Percentiles rank a stretch among this genome's conserved stretches.
These are phyloP conservation scores for Diogma glabrata DNA, from an alignment of 2,888 invertebrate species.

Conservation along the genomic window DNA sequence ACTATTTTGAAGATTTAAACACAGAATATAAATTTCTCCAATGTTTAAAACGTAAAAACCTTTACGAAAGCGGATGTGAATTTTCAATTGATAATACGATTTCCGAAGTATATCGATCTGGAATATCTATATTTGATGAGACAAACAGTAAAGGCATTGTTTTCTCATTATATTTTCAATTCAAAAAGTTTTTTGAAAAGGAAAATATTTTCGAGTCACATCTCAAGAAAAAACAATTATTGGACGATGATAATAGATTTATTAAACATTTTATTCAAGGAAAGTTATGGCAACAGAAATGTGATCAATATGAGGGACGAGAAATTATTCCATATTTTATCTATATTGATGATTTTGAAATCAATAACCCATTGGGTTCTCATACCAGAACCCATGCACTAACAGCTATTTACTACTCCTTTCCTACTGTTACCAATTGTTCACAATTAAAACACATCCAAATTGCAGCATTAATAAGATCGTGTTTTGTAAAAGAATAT, in stretches of 20 bases:
- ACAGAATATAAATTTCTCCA: not conserved
- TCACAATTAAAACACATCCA: conserved; percentile 1
- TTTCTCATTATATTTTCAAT: not conserved
- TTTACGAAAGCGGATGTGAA: not conserved
- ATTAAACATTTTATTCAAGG: not conserved
- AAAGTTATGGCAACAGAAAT: conserved; percentile 1
- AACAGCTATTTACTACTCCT: not conserved
- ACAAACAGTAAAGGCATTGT: not conserved
- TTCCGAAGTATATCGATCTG: not conserved
- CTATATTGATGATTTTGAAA: conserved; percentile 4
- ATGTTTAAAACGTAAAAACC: not conserved
- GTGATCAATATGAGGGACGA: not conserved
- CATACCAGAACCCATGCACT: not conserved
- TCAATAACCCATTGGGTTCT: not conserved
- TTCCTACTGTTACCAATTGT: not conserved
- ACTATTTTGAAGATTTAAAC: not conserved
- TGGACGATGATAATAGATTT: not conserved
- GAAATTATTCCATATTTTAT: not conserved
- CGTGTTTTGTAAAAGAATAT: not conserved
- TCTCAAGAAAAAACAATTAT: not conserved
- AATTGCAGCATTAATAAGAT: conserved; percentile 3
- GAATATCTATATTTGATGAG: not conserved
- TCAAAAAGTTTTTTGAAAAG: not conserved
- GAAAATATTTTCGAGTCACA: not conserved
- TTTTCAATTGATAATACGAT: conserved; percentile 1